Evolutionary conservation across 2,888 invertebrate genomes (phyloP), one percentile per base, ranked within the genome.

Genomic region (Drosophila formosana): DNA sequence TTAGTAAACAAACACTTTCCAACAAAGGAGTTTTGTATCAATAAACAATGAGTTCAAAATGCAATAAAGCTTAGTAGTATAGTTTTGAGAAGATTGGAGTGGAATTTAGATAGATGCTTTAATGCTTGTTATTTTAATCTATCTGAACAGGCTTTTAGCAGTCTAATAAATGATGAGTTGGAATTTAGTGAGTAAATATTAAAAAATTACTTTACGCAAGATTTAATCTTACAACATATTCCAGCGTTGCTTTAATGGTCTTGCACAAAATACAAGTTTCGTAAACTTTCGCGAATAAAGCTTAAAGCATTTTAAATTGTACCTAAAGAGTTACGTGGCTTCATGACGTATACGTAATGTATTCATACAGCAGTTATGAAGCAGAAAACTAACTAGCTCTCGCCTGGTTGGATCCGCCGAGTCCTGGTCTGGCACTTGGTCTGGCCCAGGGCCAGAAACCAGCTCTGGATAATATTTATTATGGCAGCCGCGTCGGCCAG

Each of bases 391-490:
- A 67, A 63, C 64, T 60, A 43, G 57, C 39, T 51, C 39, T 41
- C 13, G 26, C n/a, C 56, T 32, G 49, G 13, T 13, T 49, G 47
- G 47, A 52, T 52, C 50, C 5, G 46, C 11, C 64, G n/a, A 47
- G 49, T 11, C 51, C 51, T 43, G 43, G 41, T 49, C 47, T 46
- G 11, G 9, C 9, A 13, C 41, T 50, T 56, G 52, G 45, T 43
- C 45, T 49, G 62, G 45, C 37, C 50, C 9, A 26, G 41, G 13
- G n/a, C 60, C 55, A 74, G 45, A 5, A 63, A 37, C 51, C 58
- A 26, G 50, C 56, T 74, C 34, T 37, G 51, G 25, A 23, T 68
- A 69, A 69, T 82, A 73, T 85, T 85, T 88, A 86, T 82, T 74
- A 88, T 76, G 83, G 55, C 68, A 66, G 67, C 46, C 47, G 75